Evolutionary conservation across 2,797 vertebrate species (phyloP), one percentile per base, ranked within the genome.

Genomic region (Helostoma temminkii): DNA sequence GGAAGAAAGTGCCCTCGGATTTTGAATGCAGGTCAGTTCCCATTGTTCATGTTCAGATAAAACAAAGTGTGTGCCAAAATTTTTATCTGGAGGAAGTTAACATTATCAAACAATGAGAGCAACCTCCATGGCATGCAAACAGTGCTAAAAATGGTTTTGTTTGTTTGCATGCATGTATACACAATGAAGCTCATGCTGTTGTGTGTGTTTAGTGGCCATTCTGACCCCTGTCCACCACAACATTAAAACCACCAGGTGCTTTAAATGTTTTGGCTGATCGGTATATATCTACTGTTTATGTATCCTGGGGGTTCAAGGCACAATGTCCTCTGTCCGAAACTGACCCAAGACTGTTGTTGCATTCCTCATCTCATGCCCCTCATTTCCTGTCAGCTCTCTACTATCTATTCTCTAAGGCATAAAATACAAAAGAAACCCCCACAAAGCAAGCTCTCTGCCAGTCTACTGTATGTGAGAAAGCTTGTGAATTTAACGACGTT

Each of bases 21-120:
- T 87, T 41, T 64, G 52, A 81, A 82, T 65, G 69, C 2, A 5
- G 78, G 56, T 77, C 66, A 57, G 30, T 56, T 66, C 64, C 58
- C 66, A 87, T 90, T 89, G 90, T 89, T 70, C 54, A 6, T 39
- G 58, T n/a, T 67, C 52, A 36, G 63, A 80, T 67, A 74, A 76
- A 82, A 82, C 71, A 79, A 74, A 64, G 45, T 42, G 8, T 19
- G 26, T 12, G 72, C 72, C 61, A 79, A 25, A 30, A 45, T 67
- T 73, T 78, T 74, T 75, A 86, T 88, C 87, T 54, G 57, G 36
- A 82, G 82, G 80, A 88, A 79, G 69, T 76, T 22, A 30, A 63
- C 34, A 21, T 43, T 50, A 45, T 59, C 46, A 34, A 80, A 89
- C 86, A 87, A 81, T 85, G 62, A 36, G 21, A 37, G 19, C 11